Percentiles rank a stretch among this genome's conserved stretches.
These are phyloP conservation scores for Tholera decimalis DNA, from an alignment of 2,888 invertebrate genomes.

Conservation along the genomic window DNA sequence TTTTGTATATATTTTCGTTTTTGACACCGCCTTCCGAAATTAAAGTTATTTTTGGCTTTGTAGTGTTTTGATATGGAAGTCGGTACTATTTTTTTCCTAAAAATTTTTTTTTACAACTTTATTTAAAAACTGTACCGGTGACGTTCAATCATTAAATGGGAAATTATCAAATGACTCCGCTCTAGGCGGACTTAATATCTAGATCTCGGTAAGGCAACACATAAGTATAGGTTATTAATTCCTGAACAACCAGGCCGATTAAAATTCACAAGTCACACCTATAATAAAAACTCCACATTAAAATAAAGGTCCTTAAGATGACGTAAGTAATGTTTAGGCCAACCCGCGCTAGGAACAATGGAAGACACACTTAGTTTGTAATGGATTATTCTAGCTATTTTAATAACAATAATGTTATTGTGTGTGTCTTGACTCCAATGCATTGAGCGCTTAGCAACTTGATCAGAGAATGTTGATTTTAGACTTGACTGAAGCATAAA, in stretches of 20 bases:
- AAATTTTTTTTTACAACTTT: no score
- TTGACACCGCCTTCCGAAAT: no score
- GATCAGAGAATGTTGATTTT: background rate
- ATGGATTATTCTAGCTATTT: constrained; percentile 47
- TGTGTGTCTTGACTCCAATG: constrained; percentile 16
- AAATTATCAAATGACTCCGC: no score
- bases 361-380: constrained; percentile 36
- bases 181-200: background rate
- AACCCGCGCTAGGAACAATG: constrained; percentile 39
- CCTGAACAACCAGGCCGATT: constrained; percentile 3
- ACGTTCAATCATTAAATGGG: no score
- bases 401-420: constrained; percentile 41
- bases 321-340: constrained; percentile 24
- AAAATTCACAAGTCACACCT: constrained; percentile 20
- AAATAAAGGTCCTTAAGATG: constrained; percentile 27
- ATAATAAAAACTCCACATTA: constrained; percentile 2
- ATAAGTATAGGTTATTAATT: background rate
- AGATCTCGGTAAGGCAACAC: background rate
- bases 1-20: no score
- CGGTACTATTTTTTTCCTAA: no score
- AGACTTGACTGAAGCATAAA: background rate
- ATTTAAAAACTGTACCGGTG: no score
- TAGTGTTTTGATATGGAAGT: no score
- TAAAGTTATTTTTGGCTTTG: no score
- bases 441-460: constrained; percentile 14